These are phyloP conservation scores for Oophaga sylvatica DNA, from an alignment of 2,797 vertebrate species.

Conservation along the genomic window DNA sequence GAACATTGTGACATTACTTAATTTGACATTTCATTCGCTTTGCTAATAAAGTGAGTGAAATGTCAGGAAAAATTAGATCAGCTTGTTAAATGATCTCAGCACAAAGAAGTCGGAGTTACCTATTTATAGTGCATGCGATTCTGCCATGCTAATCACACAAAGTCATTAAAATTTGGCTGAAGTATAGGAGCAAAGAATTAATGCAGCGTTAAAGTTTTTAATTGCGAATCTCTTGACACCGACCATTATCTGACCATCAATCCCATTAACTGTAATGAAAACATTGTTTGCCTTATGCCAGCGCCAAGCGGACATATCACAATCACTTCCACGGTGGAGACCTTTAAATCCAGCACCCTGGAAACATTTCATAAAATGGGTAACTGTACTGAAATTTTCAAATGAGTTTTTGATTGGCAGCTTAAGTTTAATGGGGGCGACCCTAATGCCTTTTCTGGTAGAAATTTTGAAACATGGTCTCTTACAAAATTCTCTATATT, in stretches of 20 bases:
- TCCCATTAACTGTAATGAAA: background rate
- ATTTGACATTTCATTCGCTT: slow-evolving; percentile 66
- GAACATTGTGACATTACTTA: slow-evolving; percentile 63
- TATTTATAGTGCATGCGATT: slow-evolving; percentile 25
- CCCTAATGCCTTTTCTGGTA: background rate
- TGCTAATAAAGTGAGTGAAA: slow-evolving; percentile 64
- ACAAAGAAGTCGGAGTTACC: slow-evolving; percentile 15
- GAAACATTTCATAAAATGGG: background rate
- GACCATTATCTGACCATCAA: slow-evolving; percentile 18
- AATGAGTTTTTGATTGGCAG: background rate
- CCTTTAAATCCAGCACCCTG: background rate
- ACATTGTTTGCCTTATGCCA: slow-evolving; percentile 7
- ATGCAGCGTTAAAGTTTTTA: slow-evolving; percentile 40
- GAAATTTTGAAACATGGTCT: background rate
- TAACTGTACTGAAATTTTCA: background rate
- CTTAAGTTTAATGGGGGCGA: background rate
- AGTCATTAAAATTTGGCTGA: slow-evolving; percentile 41
- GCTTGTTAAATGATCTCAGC: slow-evolving; percentile 11
- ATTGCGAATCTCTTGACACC: slow-evolving; percentile 35
- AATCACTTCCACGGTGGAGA: background rate
- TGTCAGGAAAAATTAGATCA: slow-evolving; percentile 67
- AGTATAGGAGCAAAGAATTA: slow-evolving; percentile 3
- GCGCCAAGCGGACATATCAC: background rate
- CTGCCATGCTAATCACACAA: slow-evolving; percentile 27
- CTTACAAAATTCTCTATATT: no score